Evolutionary conservation across 2,113 vertebrate species (phyloP).

Genomic region (Aphyosemion australe): DNA sequence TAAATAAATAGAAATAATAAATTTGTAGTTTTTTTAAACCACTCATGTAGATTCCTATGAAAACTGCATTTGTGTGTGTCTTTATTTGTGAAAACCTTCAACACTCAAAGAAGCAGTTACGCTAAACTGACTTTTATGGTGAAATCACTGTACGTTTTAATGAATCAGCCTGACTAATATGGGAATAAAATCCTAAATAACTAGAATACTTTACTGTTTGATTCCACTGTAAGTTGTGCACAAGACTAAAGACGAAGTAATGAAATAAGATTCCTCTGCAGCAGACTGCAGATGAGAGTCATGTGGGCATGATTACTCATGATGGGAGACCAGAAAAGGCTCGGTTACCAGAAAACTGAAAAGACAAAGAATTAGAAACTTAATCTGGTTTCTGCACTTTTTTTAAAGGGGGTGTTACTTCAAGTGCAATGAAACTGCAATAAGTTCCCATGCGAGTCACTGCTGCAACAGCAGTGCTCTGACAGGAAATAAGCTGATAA

Average conservation of each 20-base stretch:
- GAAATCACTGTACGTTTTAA: too few relatives aligned
- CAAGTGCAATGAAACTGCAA: neutral
- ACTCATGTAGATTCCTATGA: neutral
- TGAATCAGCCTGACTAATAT: too few relatives aligned
- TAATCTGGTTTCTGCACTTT: neutral
- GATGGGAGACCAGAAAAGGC: neutral
- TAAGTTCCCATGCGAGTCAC: neutral
- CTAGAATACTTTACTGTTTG: too few relatives aligned
- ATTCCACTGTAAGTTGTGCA: neutral
- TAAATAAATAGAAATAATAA: constrained; percentile 13
- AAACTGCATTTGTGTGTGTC: neutral
- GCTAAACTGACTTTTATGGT: too few relatives aligned
- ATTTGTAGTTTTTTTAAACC: neutral
- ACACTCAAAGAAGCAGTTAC: too few relatives aligned
- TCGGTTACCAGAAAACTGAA: constrained; percentile 24
- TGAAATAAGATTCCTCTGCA: neutral
- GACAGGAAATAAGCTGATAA: constrained; percentile 36
- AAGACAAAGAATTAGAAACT: neutral
- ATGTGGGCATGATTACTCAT: constrained; percentile 10
- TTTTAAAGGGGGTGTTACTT: constrained; percentile 7
- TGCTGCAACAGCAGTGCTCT: neutral
- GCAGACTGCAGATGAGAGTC: constrained; percentile 39
- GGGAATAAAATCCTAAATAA: too few relatives aligned
- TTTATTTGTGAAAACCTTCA: neutral
- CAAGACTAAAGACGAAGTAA: neutral